Conservation (phyloP, 2,113 vertebrate species). For the Polyodon spathula region DNA sequence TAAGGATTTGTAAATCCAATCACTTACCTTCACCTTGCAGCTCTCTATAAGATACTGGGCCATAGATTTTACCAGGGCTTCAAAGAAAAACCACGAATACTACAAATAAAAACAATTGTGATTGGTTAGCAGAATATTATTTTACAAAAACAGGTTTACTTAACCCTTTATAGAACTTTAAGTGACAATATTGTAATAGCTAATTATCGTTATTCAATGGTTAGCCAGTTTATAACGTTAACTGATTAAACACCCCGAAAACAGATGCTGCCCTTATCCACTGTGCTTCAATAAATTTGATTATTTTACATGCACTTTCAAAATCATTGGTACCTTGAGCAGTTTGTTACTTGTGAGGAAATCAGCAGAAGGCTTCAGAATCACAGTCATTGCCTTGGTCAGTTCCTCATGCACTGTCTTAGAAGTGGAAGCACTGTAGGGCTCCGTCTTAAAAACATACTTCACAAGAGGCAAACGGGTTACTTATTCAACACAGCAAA, state of each 20-base stretch:
- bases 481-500: neutral
- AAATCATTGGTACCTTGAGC: slow-evolving; percentile 70
- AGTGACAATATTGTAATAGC: too few relatives aligned
- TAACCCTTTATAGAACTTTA: too few relatives aligned
- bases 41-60: slow-evolving; percentile 92
- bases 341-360: slow-evolving; percentile 97
- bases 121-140: too few relatives aligned
- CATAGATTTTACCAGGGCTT: slow-evolving; percentile 94
- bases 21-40: slow-evolving; percentile 78
- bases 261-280: neutral
- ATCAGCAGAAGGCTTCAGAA: slow-evolving; percentile 93
- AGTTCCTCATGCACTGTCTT: slow-evolving; percentile 88
- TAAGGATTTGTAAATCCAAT: neutral
- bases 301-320: neutral
- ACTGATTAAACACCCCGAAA: neutral
- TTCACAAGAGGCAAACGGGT: slow-evolving; percentile 34
- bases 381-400: slow-evolving; percentile 91
- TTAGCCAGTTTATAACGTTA: too few relatives aligned
- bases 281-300: neutral
- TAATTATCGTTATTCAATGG: too few relatives aligned
- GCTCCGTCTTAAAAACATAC: slow-evolving; percentile 90
- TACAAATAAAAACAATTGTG: slow-evolving; percentile 39
- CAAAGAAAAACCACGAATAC: slow-evolving; percentile 99
- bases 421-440: slow-evolving; percentile 64
- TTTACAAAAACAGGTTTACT: too few relatives aligned